Base-by-base conservation (phyloP, 2,113 vertebrate genomes). In the Ranitomeya variabilis region DNA sequence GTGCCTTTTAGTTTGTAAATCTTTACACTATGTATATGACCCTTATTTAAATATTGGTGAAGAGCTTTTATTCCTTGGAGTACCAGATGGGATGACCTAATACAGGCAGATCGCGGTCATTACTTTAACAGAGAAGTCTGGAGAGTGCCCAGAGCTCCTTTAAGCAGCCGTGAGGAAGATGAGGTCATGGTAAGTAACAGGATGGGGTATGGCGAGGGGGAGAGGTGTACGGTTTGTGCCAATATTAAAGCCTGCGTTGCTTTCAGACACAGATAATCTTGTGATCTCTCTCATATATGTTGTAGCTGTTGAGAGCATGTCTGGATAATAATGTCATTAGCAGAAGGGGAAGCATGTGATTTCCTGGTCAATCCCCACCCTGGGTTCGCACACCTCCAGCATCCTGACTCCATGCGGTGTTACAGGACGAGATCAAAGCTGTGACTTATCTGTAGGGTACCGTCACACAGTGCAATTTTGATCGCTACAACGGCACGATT, bases 271-370 rank as follows among this genome's bases (percentile, higher is more conserved):
- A 80, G 86, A 87, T 80, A 87, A 80, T 66, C 51, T 87, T 37
- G 51, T 76, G 45, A 55, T 71, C 51, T 11, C 62, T 59, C 78
- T 71, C 37, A 12, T 66, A 71, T 85, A 76, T 55, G 86, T 71
- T 87, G n/a, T 18, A 67, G 76, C 37, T 57, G 74, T 86, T 87
- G 86, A 87, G 86, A 80, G 64, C 86, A 87, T 87, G 86, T 87
- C 76, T 87, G 64, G 62, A 45, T 69, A 80, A 16, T 67, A 80
- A 87, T 67, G 60, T 87, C 64, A 66, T 31, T 86, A 64, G 18
- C 83, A 85, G 52, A 37, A 74, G 31, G 78, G 86, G 16, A 57
- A 66, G n/a, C 16, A 19, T n/a, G 64, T 57, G 62, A 87, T 69
- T 87, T 87, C 86, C 86, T 31, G 62, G 77, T 81, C 77, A 80